Conservation (phyloP, 2,888 invertebrate species). For the Hydrotaea diabolus region DNA sequence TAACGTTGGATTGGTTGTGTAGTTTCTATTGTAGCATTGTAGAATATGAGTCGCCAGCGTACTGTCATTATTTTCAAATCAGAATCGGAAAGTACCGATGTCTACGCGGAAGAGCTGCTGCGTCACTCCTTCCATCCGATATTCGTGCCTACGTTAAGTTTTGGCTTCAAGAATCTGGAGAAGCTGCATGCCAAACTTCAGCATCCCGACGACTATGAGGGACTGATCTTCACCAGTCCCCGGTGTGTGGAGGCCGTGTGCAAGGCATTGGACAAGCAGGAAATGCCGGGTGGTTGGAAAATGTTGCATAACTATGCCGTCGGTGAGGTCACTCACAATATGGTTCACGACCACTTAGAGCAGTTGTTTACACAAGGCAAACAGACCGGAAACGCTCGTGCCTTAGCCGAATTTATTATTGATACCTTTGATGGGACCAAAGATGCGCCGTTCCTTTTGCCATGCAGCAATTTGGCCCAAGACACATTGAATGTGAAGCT, state of each 20-base stretch:
- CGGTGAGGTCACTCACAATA: slow-evolving; percentile 82
- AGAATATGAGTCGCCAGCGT: slow-evolving; percentile 66
- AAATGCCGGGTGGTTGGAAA: slow-evolving; percentile 80
- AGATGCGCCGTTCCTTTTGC: slow-evolving; percentile 82
- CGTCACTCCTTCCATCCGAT: slow-evolving; percentile 81
- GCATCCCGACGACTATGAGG: slow-evolving; percentile 81
- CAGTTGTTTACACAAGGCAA: slow-evolving; percentile 82
- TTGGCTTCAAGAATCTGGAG: slow-evolving; percentile 82
- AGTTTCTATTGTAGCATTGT: slow-evolving; percentile 11
- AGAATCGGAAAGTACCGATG: slow-evolving; percentile 81
- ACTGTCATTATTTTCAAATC: slow-evolving; percentile 80
- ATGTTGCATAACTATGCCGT: slow-evolving; percentile 82
- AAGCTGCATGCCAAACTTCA: slow-evolving; percentile 80
- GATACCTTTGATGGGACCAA: slow-evolving; percentile 81
- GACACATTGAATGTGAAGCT: slow-evolving; percentile 82
- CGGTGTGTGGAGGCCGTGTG: slow-evolving; percentile 82
- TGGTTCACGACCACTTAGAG: slow-evolving; percentile 80
- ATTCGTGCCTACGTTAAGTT: slow-evolving; percentile 82
- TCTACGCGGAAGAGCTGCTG: slow-evolving; percentile 80
- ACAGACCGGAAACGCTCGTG: slow-evolving; percentile 82
- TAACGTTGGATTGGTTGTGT: slow-evolving; percentile 10
- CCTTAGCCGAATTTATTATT: slow-evolving; percentile 82
- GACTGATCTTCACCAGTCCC: slow-evolving; percentile 83
- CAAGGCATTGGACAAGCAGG: slow-evolving; percentile 79
- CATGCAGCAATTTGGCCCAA: slow-evolving; percentile 83